These are phyloP conservation scores for Muschampia staudingeri DNA, from an alignment of 2,888 invertebrate genomes.

Conservation along the genomic window DNA sequence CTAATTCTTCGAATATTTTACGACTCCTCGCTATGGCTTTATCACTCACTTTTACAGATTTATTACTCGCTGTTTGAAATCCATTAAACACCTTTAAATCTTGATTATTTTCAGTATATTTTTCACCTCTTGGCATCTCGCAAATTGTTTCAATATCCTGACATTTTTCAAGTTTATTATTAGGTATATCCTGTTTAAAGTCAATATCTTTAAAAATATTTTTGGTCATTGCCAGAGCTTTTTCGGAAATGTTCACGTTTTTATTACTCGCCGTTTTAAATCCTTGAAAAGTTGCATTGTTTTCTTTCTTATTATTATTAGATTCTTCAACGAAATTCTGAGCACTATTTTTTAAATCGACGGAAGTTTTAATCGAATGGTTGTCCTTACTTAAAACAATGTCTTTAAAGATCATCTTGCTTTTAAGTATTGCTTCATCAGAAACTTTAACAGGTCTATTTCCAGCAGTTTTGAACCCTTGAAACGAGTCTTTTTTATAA, in stretches of 20 bases:
- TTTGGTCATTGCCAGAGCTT: constrained; percentile 77
- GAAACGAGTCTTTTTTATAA: constrained; percentile 24
- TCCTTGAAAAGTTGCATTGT: neutral
- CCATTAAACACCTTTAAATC: constrained; percentile 56
- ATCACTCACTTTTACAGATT: constrained; percentile 72
- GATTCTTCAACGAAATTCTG: constrained; percentile 61
- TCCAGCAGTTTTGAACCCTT: constrained; percentile 74
- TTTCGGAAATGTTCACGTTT: constrained; percentile 74
- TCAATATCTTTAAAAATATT: constrained; percentile 76
- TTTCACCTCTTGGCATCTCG: neutral
- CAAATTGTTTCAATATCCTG: neutral
- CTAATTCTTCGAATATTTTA: constrained; percentile 70
- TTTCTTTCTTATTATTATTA: neutral
- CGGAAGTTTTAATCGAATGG: neutral
- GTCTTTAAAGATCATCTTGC: constrained; percentile 21
- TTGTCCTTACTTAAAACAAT: constrained; percentile 67
- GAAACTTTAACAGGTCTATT: constrained; percentile 5
- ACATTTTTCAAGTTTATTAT: constrained; percentile 7
- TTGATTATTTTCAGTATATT: constrained; percentile 18
- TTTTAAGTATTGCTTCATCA: constrained; percentile 20
- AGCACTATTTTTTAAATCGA: constrained; percentile 71
- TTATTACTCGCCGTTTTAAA: constrained; percentile 74
- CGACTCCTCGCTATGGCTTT: constrained; percentile 70
- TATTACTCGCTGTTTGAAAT: constrained; percentile 75
- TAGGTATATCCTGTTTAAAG: constrained; percentile 12